These are phyloP conservation scores for Puma concolor DNA, from an alignment of 2,113 vertebrate species.

Conservation along the genomic window DNA sequence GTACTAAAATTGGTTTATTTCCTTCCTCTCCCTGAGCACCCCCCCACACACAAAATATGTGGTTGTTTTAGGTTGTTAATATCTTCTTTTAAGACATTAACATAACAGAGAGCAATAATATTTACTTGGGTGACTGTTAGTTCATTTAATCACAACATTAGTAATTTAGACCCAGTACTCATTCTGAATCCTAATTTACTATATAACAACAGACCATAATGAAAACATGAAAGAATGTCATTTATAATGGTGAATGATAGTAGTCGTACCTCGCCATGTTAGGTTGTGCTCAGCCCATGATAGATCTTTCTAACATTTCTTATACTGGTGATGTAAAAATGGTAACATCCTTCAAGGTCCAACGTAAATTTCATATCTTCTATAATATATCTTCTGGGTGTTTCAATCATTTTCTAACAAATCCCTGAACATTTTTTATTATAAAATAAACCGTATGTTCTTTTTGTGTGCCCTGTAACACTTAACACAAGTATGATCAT, in stretches of 20 bases:
- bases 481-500: background rate
- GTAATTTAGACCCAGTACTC: background rate
- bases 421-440: background rate
- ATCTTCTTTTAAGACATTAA: background rate
- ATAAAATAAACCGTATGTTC: background rate
- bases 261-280: background rate
- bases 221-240: background rate
- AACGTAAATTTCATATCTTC: background rate
- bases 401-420: background rate
- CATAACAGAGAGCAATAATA: background rate
- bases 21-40: too few relatives aligned
- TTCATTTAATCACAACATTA: conserved; percentile 35
- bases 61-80: background rate
- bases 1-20: background rate
- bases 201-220: background rate
- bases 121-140: background rate
- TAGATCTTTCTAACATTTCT: background rate
- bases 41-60: background rate
- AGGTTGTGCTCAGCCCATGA: background rate
- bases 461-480: background rate
- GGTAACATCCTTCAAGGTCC: background rate
- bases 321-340: background rate
- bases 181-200: conserved; percentile 11
- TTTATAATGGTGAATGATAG: background rate
- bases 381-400: background rate